Conservation (phyloP, 2,797 vertebrate species). For the Poecilia wingei region DNA sequence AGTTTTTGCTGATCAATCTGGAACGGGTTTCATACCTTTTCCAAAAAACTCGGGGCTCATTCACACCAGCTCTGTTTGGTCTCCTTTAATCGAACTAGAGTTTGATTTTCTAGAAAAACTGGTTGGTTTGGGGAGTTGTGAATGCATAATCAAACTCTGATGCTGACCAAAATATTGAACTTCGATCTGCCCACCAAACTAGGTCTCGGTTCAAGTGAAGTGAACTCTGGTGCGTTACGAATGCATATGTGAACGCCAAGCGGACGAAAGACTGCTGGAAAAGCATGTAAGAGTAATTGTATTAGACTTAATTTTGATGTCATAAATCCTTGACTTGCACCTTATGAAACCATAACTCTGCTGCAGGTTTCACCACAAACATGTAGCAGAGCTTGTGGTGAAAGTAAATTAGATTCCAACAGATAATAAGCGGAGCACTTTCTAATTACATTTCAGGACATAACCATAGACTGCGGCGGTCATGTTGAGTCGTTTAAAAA, state of each 20-base stretch:
- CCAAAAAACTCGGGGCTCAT: too few relatives aligned
- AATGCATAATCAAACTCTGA: too few relatives aligned
- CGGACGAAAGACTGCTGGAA: background rate
- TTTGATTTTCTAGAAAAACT: too few relatives aligned
- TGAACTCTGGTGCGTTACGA: too few relatives aligned
- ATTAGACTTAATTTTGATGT: constrained; percentile 5
- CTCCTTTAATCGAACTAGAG: too few relatives aligned
- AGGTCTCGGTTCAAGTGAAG: too few relatives aligned
- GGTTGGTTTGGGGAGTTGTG: too few relatives aligned
- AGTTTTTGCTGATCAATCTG: background rate
- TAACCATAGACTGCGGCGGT: constrained; percentile 56
- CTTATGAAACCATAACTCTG: background rate
- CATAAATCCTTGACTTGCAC: background rate
- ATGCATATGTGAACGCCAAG: background rate
- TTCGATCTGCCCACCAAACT: too few relatives aligned
- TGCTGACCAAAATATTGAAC: too few relatives aligned
- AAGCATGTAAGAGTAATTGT: background rate
- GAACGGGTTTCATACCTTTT: background rate
- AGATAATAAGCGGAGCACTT: constrained; percentile 23
- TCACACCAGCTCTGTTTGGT: too few relatives aligned
- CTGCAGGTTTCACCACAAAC: constrained; percentile 2
- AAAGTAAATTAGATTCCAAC: constrained; percentile 31
- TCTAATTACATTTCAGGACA: constrained; percentile 64
- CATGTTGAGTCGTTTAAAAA: constrained; percentile 36
- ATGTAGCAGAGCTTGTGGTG: constrained; percentile 5